phyloP scores from a whole-genome alignment of 2,888 invertebrate genomes.

The Gerris lacustris region DNA sequence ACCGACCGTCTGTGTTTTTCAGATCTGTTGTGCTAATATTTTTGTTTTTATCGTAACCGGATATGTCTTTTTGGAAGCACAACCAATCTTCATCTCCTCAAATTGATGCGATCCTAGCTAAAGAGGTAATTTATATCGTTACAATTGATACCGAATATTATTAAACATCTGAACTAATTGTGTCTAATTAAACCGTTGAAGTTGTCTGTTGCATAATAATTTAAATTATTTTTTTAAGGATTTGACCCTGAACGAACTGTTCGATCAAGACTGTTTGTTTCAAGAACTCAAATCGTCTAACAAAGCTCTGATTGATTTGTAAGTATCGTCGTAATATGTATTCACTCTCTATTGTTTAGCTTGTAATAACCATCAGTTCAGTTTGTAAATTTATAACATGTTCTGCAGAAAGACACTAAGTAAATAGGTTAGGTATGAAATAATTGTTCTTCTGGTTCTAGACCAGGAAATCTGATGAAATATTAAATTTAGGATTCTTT shows the following conservation, averaged over 20 bases:
- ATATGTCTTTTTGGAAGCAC: conserved; percentile 59
- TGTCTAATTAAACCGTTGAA: not conserved
- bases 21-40: not conserved
- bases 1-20: not conserved
- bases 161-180: not conserved
- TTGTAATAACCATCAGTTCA: too few species aligned
- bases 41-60: not conserved
- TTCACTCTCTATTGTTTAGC: too few species aligned
- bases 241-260: conserved; percentile 74
- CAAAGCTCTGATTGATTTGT: conserved; percentile 82
- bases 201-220: not conserved
- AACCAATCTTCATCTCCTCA: conserved; percentile 59
- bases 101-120: conserved; percentile 62
- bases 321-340: conserved; percentile 41
- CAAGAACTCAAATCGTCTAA: conserved; percentile 91
- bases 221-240: conserved; percentile 49
- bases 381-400: not conserved
- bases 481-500: too few species aligned
- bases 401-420: not conserved
- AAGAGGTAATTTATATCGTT: conserved; percentile 48
- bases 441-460: too few species aligned
- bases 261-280: conserved; percentile 89
- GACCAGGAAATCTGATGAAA: too few species aligned
- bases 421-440: not conserved
- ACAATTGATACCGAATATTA: conserved; percentile 3